These are phyloP conservation scores for Sanderia malayensis DNA, from an alignment of 30 jellyfish, hydroid and myxozoan genomes.

Conservation along the genomic window DNA sequence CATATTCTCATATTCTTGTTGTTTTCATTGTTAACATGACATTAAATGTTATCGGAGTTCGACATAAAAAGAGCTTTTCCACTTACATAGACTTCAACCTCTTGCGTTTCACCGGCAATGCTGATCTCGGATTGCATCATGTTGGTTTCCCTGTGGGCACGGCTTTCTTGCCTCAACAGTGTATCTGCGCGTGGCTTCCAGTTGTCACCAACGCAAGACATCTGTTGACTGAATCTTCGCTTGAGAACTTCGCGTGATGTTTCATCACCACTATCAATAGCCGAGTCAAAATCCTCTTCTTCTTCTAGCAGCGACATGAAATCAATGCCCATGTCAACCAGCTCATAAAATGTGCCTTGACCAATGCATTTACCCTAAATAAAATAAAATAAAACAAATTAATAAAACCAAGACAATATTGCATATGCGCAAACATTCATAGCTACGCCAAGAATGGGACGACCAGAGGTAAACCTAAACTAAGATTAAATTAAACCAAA, in stretches of 20 bases:
- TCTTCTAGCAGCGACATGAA: constrained; percentile 58
- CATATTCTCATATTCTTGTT: too few relatives aligned
- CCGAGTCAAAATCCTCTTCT: constrained; percentile 74
- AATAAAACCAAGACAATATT: too few relatives aligned
- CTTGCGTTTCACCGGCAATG: constrained; percentile 46
- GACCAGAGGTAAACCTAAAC: too few relatives aligned
- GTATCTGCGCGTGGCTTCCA: constrained; percentile 20
- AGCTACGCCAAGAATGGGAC: too few relatives aligned
- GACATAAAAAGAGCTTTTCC: neutral
- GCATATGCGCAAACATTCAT: too few relatives aligned
- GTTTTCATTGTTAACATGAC: too few relatives aligned
- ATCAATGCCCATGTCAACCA: constrained; percentile 83
- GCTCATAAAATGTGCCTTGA: constrained; percentile 81
- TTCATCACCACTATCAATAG: constrained; percentile 59
- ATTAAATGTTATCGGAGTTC: too few relatives aligned
- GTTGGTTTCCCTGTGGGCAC: constrained; percentile 16
- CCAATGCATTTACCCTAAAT: constrained; percentile 79
- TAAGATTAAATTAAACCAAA: too few relatives aligned
- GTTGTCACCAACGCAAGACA: constrained; percentile 52
- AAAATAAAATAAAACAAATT: neutral
- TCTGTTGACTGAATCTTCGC: constrained; percentile 83
- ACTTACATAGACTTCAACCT: constrained; percentile 63
- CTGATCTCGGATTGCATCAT: constrained; percentile 59
- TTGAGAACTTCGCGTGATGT: constrained; percentile 43
- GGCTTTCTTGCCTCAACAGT: constrained; percentile 56